phyloP scores from a whole-genome alignment of 2,888 invertebrate genomes.

The Meghimatium bilineatum region DNA sequence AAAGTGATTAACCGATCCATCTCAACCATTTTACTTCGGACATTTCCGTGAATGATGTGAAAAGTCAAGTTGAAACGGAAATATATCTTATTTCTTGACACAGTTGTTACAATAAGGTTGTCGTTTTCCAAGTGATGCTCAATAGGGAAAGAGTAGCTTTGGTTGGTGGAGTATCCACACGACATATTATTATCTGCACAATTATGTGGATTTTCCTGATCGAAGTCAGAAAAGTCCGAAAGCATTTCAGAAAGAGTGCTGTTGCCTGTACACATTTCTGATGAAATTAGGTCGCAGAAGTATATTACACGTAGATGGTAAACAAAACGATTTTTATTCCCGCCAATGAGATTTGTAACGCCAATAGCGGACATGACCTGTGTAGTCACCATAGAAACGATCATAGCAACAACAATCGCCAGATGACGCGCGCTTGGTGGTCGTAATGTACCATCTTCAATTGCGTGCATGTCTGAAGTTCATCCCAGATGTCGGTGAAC shows the following conservation, averaged over 20 bases:
- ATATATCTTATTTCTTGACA: background rate
- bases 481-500: constrained; percentile 34
- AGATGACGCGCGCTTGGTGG: background rate
- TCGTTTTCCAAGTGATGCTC: background rate
- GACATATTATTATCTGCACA: background rate
- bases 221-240: background rate
- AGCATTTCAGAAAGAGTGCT: background rate
- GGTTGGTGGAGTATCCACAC: background rate
- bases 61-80: constrained; percentile 21
- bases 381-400: background rate
- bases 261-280: constrained; percentile 11
- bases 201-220: background rate
- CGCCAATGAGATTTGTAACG: background rate
- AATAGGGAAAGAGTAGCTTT: background rate
- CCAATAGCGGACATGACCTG: background rate
- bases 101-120: background rate
- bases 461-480: constrained; percentile 41
- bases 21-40: background rate
- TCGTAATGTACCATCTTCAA: constrained; percentile 23
- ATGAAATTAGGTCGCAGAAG: constrained; percentile 25
- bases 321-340: background rate
- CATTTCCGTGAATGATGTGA: constrained; percentile 5
- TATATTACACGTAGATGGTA: constrained; percentile 24
- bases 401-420: background rate
- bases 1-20: constrained; percentile 1